Evolutionary conservation across 2,113 vertebrate genomes (phyloP).

Genomic region (Circaetus cinerascens): DNA sequence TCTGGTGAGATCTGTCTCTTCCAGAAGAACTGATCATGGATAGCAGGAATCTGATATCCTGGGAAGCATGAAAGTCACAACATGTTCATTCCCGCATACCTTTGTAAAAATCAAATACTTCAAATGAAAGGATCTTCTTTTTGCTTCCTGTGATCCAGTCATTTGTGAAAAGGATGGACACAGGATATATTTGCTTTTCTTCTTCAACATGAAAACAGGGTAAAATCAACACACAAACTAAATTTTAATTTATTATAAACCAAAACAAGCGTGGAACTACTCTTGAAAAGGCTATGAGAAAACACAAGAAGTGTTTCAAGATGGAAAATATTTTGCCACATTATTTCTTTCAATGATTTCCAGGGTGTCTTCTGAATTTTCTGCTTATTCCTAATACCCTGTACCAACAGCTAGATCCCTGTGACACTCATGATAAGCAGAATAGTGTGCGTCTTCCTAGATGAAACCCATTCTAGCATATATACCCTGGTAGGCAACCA

Average conservation of each 20-base stretch:
- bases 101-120: neutral
- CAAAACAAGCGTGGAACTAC: neutral
- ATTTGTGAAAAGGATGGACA: neutral
- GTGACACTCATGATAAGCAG: neutral
- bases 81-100: neutral
- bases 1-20: neutral
- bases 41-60: neutral
- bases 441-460: neutral
- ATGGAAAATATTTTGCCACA: neutral
- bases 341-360: neutral
- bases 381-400: neutral
- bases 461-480: neutral
- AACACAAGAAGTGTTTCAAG: neutral
- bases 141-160: neutral
- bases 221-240: neutral
- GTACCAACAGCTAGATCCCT: neutral
- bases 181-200: neutral
- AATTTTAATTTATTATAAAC: neutral
- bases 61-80: neutral
- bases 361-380: neutral
- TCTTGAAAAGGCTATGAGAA: neutral
- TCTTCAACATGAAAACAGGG: neutral
- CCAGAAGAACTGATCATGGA: too few relatives aligned
- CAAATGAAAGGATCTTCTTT: neutral
- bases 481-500: too few relatives aligned